Percentiles rank a stretch among this genome's conserved stretches.
Conservation (phyloP, 2,113 vertebrate genomes). For the Blennius ocellaris region DNA sequence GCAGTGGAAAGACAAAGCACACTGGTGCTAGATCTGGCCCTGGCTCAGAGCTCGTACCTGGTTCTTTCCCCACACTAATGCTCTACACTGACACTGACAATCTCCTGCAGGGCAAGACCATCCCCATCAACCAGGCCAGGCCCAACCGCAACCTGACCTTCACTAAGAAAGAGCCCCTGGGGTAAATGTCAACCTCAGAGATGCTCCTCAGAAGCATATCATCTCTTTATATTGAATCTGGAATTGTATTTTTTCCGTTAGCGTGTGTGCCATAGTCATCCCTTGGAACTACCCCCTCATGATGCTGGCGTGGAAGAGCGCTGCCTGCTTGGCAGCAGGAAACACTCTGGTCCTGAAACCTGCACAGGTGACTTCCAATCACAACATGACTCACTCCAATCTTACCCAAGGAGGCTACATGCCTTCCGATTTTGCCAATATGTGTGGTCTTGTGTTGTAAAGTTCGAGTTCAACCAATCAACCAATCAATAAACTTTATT, state of each 20-base stretch:
- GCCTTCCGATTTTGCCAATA: too few species aligned
- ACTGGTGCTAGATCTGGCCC: too few species aligned
- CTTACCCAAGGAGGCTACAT: too few species aligned
- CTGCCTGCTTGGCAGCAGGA: conserved; percentile 89
- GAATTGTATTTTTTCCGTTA: conserved; percentile 32
- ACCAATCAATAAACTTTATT: too few species aligned
- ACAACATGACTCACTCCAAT: too few species aligned
- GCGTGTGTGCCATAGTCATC: conserved; percentile 90
- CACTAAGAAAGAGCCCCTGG: conserved; percentile 85
- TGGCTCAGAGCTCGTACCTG: too few species aligned
- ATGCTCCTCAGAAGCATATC: too few species aligned
- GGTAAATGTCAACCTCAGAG: conserved; percentile 55
- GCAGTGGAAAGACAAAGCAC: too few species aligned
- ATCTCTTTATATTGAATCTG: not conserved
- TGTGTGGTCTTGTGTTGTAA: too few species aligned
- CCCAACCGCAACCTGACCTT: conserved; percentile 87
- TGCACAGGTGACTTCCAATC: conserved; percentile 79
- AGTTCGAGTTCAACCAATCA: too few species aligned
- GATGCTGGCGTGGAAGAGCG: conserved; percentile 92
- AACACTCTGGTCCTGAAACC: conserved; percentile 91
- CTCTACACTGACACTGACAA: too few species aligned
- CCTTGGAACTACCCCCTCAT: conserved; percentile 93
- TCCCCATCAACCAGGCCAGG: conserved; percentile 88
- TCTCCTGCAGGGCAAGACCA: conserved; percentile 82
- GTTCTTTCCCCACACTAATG: too few species aligned